A percentile compares a stretch with the other conserved stretches of the same genome.
Conservation (phyloP, 2,797 vertebrate species). For the Cyclopterus lumpus region DNA sequence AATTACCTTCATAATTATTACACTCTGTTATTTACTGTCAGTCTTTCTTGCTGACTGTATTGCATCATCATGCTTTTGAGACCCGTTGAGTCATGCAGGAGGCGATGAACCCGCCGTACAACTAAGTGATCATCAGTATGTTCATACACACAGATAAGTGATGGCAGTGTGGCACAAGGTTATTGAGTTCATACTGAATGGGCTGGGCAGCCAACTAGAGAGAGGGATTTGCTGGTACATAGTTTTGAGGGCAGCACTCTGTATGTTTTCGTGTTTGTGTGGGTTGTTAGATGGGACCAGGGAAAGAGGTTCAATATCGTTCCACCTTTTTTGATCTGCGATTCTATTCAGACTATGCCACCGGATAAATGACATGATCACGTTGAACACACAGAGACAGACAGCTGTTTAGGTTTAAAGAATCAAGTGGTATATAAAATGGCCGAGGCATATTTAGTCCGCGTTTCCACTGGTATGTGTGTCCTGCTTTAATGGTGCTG, state of each 20-base stretch:
- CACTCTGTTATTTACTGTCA: background rate
- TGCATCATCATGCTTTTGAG: background rate
- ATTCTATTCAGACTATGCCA: background rate
- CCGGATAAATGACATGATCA: background rate
- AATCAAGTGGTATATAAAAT: background rate
- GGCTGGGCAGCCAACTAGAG: slow-evolving; percentile 43
- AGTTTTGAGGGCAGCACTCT: slow-evolving; percentile 51
- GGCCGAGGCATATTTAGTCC: background rate
- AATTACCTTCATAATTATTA: background rate
- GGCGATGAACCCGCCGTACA: slow-evolving; percentile 23
- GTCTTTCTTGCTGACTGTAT: slow-evolving; percentile 10
- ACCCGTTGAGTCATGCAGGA: slow-evolving; percentile 24
- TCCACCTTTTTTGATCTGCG: slow-evolving; percentile 20
- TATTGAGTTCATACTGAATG: slow-evolving; percentile 70
- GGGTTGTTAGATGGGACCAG: slow-evolving; percentile 33
- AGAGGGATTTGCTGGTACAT: slow-evolving; percentile 70
- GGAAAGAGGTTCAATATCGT: slow-evolving; percentile 38
- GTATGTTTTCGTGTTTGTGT: slow-evolving; percentile 53
- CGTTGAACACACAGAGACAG: background rate
- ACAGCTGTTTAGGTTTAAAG: slow-evolving; percentile 3
- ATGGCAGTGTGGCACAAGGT: slow-evolving; percentile 50
- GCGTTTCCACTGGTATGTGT: background rate
- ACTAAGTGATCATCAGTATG: slow-evolving; percentile 29
- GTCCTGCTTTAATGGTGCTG: background rate
- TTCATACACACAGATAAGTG: slow-evolving; percentile 36